phyloP scores from a whole-genome alignment of 2,888 invertebrate genomes.

The Pammene fasciana region DNA sequence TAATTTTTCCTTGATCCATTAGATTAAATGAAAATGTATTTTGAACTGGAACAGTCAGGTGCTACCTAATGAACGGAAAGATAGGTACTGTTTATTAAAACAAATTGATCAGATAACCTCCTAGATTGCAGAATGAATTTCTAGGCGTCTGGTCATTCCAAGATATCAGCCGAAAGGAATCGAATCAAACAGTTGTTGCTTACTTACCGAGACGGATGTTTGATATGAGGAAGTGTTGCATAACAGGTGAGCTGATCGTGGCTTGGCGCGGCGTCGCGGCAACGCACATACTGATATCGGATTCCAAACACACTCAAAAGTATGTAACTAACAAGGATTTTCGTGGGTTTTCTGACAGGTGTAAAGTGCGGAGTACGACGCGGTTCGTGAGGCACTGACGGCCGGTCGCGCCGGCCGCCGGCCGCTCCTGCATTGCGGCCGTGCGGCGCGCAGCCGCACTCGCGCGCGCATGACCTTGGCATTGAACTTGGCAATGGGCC shows the following conservation, averaged over 20 bases:
- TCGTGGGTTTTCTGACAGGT: conserved; percentile 47
- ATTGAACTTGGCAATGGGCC: conserved; percentile 90
- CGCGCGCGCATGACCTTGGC: conserved; percentile 89
- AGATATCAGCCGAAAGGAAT: conserved; percentile 18
- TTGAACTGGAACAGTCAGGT: conserved; percentile 14
- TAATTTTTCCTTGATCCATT: conserved; percentile 31
- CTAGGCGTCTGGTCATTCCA: conserved; percentile 4
- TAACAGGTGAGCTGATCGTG: conserved; percentile 63
- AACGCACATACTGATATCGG: conserved; percentile 58
- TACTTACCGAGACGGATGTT: conserved; percentile 65
- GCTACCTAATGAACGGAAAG: too few species aligned
- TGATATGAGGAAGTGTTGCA: conserved; percentile 63
- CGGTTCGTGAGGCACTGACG: conserved; percentile 78
- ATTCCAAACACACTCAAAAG: conserved; percentile 39
- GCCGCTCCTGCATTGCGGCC: conserved; percentile 86
- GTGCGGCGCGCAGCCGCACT: conserved; percentile 87
- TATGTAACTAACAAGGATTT: conserved; percentile 29
- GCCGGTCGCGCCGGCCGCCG: conserved; percentile 67
- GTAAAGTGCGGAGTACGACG: conserved; percentile 66
- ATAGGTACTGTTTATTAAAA: conserved; percentile 4
- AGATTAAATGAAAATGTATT: conserved; percentile 35
- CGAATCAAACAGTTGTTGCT: conserved; percentile 28
- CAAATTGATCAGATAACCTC: conserved; percentile 10
- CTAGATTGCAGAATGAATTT: conserved; percentile 20
- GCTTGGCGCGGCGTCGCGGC: conserved; percentile 51